These are phyloP conservation scores for Therioaphis trifolii DNA, from an alignment of 2,888 invertebrate species.

Conservation along the genomic window DNA sequence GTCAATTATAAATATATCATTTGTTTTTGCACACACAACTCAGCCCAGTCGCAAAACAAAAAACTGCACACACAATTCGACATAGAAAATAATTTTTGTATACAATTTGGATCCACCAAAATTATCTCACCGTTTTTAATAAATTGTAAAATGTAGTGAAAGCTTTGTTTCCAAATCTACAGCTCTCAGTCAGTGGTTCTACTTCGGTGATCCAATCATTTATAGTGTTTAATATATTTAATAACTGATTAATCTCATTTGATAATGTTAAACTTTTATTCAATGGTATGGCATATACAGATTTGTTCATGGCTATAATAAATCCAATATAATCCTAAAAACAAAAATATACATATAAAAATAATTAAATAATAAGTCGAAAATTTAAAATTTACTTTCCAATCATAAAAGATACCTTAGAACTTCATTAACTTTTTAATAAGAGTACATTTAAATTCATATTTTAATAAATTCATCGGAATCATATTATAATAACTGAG, in stretches of 20 bases:
- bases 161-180: constrained; percentile 95
- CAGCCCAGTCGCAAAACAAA: too few species aligned
- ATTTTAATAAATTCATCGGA: too few species aligned
- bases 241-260: constrained; percentile 73
- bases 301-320: constrained; percentile 86
- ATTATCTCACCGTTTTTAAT: constrained; percentile 73
- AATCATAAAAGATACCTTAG: too few species aligned
- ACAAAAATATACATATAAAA: constrained; percentile 64
- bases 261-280: constrained; percentile 76
- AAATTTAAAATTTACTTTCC: too few species aligned
- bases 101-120: too few species aligned
- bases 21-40: too few species aligned
- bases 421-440: too few species aligned
- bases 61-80: too few species aligned
- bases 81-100: too few species aligned
- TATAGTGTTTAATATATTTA: constrained; percentile 78
- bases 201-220: constrained; percentile 81
- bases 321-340: constrained; percentile 85
- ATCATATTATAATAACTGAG: too few species aligned
- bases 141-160: constrained; percentile 85
- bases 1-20: too few species aligned
- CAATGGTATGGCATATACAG: constrained; percentile 83
- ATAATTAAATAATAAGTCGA: neutral
- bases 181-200: constrained; percentile 91
- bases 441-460: too few species aligned